A percentile compares a stretch with the other conserved stretches of the same genome.
phyloP scores from a whole-genome alignment of 1,140 invertebrate genomes.

The Drosophila neocordata region DNA sequence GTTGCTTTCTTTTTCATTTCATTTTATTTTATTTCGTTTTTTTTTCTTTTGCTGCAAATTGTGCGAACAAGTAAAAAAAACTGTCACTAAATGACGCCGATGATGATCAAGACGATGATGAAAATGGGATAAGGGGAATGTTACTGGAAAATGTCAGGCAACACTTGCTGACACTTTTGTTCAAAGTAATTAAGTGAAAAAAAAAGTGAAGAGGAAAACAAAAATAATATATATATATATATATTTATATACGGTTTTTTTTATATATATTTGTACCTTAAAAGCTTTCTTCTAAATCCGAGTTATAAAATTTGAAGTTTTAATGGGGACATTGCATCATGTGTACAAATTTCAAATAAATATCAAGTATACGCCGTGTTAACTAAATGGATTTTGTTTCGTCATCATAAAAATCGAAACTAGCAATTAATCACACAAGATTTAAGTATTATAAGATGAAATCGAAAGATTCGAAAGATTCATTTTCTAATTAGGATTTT shows the following conservation, averaged over 20 bases:
- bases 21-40: no score
- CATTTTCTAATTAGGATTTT: no score
- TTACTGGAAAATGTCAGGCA: conserved; percentile 39
- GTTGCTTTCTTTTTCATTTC: conserved; percentile 22
- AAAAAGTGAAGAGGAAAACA: conserved; percentile 2
- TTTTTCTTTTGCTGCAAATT: conserved; percentile 38
- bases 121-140: conserved; percentile 14
- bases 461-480: no score
- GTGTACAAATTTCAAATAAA: not conserved
- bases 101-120: conserved; percentile 38
- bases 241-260: not conserved
- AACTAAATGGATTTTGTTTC: not conserved
- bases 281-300: not conserved
- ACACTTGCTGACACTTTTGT: conserved; percentile 44
- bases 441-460: no score
- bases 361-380: not conserved
- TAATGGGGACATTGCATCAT: not conserved
- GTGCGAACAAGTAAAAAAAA: conserved; percentile 52
- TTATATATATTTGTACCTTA: not conserved
- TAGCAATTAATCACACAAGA: no score
- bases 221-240: not conserved
- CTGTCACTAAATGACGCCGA: conserved; percentile 45
- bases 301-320: not conserved
- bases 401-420: no score
- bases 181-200: conserved; percentile 53